Evolutionary conservation across 2,113 vertebrate species (phyloP), one percentile per base, ranked within the genome.

Genomic region (Lampris megalopsis): DNA sequence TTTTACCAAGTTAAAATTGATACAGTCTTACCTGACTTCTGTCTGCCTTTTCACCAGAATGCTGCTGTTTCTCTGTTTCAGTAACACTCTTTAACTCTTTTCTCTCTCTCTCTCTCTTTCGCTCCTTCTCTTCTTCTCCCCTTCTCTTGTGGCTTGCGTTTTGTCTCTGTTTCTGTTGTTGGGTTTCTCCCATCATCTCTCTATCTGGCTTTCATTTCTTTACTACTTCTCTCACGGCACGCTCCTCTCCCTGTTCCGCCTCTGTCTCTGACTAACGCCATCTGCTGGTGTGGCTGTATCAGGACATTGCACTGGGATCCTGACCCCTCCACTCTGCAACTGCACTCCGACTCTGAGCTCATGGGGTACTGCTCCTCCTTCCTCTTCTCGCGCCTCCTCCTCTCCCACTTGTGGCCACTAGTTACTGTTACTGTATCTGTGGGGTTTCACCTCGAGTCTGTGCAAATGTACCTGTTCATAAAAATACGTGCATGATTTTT

Each of bases 261-360:
- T 88, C 38, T 71, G 11, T 56, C 95, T 96, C 95, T 95, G 90
- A 95, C 95, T 97, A 97, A 97, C 91, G 94, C 95, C 95, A 91
- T 95, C 93, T 95, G 94, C 95, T 96, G 96, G 93, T 91, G 92
- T 93, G 95, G 95, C 96, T 95, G 95, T 95, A 92, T 95, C 96
- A 99, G 98, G 97, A 99, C 97, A 94, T 97, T 99, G 94, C 97
- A 99, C 88, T 99, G 98, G 97, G 98, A 99, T 94, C 97, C 98
- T 96, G 97, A 99, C 95, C 97, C 97, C 82, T 99, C 97, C 92
- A 97, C 97, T 96, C 97, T 99, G 92, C 98, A 99, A 95, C 97
- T 99, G 85, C 97, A 99, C 95, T 97, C 97, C 96, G 97, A 98
- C 95, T 98, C 97, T 95, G 97, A 99, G 95, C 95, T 98, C 93